Evolutionary conservation across 1,140 invertebrate species (phyloP).

Genomic region (Antheraea mylitta): DNA sequence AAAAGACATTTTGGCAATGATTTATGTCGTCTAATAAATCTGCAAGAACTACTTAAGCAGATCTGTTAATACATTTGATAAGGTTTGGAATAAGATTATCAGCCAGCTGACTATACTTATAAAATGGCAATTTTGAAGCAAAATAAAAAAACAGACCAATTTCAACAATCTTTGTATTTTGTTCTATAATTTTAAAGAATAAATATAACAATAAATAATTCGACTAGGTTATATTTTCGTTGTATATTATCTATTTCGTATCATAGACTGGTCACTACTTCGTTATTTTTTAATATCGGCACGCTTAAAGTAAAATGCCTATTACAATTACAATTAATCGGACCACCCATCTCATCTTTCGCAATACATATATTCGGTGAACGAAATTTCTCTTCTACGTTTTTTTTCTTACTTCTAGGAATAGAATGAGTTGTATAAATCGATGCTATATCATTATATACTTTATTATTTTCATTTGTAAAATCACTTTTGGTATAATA

Average conservation of each 20-base stretch:
- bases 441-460: constrained; percentile 34
- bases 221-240: constrained; percentile 53
- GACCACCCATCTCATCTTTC: constrained; percentile 56
- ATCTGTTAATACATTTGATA: no score
- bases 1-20: no score
- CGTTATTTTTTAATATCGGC: constrained; percentile 58
- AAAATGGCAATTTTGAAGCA: background rate
- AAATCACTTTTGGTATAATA: constrained; percentile 39
- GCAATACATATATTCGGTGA: constrained; percentile 72
- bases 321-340: constrained; percentile 63
- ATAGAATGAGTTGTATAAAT: constrained; percentile 43
- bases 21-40: no score
- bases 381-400: constrained; percentile 48
- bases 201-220: constrained; percentile 33
- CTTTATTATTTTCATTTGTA: constrained; percentile 32
- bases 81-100: no score
- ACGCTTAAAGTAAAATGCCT: constrained; percentile 71
- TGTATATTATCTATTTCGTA: background rate
- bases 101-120: no score
- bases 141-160: constrained; percentile 14
- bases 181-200: constrained; percentile 8
- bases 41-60: no score
- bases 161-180: background rate
- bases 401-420: constrained; percentile 42
- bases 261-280: constrained; percentile 66